A percentile compares a stretch with the other conserved stretches of the same genome.
Conservation (phyloP, 1,140 invertebrate species). For the Chymomyza costata region DNA sequence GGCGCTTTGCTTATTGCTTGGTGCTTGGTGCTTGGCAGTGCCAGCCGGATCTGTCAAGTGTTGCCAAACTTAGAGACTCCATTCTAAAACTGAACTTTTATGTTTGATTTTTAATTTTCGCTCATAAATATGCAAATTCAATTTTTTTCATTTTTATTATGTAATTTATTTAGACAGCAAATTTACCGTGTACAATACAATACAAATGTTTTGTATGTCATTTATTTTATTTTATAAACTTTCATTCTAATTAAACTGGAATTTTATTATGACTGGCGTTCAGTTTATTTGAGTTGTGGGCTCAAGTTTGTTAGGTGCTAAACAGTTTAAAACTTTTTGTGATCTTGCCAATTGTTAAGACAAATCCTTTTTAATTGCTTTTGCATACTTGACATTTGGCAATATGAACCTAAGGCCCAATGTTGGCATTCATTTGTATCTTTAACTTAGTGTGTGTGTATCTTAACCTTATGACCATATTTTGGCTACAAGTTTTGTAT, state of each 20-base stretch:
- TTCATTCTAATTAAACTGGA: too few relatives aligned
- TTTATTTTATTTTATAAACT: too few relatives aligned
- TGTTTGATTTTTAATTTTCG: slow-evolving; percentile 55
- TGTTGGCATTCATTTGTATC: neutral
- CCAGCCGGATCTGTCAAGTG: slow-evolving; percentile 57
- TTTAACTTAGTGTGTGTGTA: too few relatives aligned
- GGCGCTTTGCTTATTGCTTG: too few relatives aligned
- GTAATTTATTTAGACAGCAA: slow-evolving; percentile 44
- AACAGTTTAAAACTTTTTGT: slow-evolving; percentile 18
- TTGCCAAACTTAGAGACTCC: slow-evolving; percentile 4
- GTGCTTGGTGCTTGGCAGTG: slow-evolving; percentile 49
- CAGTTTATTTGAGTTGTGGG: too few relatives aligned
- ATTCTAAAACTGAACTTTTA: slow-evolving; percentile 47
- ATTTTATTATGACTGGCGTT: too few relatives aligned
- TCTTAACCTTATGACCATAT: too few relatives aligned
- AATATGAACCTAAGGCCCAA: slow-evolving; percentile 30
- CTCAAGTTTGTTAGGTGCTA: slow-evolving; percentile 38
- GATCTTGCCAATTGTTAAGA: slow-evolving; percentile 28
- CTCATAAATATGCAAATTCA: slow-evolving; percentile 66
- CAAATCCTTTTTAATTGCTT: slow-evolving; percentile 43
- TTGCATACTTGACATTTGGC: slow-evolving; percentile 41
- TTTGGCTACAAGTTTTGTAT: slow-evolving; percentile 36
- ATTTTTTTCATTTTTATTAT: slow-evolving; percentile 42
- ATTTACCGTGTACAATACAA: too few relatives aligned
- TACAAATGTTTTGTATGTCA: too few relatives aligned